Evolutionary conservation across 2,113 vertebrate species (phyloP).

Genomic region (Canis aureus): DNA sequence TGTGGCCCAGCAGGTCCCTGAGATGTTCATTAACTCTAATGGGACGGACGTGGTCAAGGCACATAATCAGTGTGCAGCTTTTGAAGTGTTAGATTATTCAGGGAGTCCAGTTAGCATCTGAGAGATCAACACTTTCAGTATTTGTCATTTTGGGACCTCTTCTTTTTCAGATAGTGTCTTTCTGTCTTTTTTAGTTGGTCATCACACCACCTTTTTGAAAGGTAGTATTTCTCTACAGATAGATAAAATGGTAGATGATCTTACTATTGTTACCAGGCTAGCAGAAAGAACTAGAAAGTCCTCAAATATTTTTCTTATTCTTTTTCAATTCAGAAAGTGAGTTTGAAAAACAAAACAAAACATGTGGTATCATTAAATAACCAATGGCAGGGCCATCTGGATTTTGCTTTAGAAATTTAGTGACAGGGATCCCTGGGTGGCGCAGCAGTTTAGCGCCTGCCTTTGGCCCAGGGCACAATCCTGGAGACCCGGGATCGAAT

Average conservation of each 20-base stretch:
- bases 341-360: not conserved
- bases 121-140: not conserved
- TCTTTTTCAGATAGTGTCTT: conserved; percentile 21
- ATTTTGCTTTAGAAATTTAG: conserved; percentile 27
- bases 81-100: not conserved
- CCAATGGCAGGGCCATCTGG: not conserved
- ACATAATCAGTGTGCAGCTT: not conserved
- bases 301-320: not conserved
- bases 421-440: not conserved
- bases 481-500: too few species aligned
- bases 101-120: not conserved
- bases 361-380: conserved; percentile 7
- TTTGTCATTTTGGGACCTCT: conserved; percentile 15
- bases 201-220: not conserved
- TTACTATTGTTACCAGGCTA: not conserved
- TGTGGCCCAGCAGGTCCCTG: conserved; percentile 53
- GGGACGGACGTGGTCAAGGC: not conserved
- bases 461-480: too few species aligned
- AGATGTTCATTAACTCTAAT: conserved; percentile 47
- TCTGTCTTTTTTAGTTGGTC: conserved; percentile 15
- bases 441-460: too few species aligned
- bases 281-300: not conserved
- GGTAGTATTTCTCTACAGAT: not conserved
- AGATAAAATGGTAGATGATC: not conserved
- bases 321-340: conserved; percentile 7